These are phyloP conservation scores for Atta cephalotes DNA, from an alignment of 1,140 invertebrate species.

Conservation along the genomic window DNA sequence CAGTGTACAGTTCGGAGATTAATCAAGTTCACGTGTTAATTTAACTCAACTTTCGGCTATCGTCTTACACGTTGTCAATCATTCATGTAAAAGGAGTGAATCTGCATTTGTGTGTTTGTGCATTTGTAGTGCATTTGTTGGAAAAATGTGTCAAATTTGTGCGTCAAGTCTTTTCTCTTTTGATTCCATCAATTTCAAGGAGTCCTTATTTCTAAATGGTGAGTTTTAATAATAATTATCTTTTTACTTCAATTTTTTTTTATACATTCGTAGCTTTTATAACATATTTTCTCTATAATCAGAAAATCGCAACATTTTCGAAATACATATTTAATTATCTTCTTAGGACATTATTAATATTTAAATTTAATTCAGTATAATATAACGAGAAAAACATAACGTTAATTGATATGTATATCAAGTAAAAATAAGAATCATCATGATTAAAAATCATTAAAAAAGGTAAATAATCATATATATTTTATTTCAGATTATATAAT, in stretches of 20 bases:
- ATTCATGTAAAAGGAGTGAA: neutral
- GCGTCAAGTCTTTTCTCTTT: neutral
- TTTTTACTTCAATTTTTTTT: neutral
- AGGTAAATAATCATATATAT: neutral
- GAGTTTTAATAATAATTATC: neutral
- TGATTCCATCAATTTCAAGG: constrained; percentile 23
- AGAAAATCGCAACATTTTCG: neutral
- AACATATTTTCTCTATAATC: neutral
- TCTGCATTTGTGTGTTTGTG: constrained; percentile 50
- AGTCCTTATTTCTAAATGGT: neutral
- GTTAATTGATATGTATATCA: neutral
- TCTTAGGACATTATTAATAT: neutral
- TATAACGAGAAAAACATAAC: neutral
- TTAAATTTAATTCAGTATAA: neutral
- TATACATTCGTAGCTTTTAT: neutral
- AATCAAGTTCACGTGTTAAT: constrained; percentile 46
- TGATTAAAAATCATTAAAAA: neutral
- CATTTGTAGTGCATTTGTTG: constrained; percentile 32
- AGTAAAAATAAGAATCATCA: neutral
- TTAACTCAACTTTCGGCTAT: constrained; percentile 22
- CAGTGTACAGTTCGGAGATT: constrained; percentile 39
- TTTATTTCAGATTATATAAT: neutral
- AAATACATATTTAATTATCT: neutral
- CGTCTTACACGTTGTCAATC: neutral
- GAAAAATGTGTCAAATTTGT: constrained; percentile 46